Evolutionary conservation across 2,113 vertebrate species (phyloP).

Genomic region (Diglossa brunneiventris): DNA sequence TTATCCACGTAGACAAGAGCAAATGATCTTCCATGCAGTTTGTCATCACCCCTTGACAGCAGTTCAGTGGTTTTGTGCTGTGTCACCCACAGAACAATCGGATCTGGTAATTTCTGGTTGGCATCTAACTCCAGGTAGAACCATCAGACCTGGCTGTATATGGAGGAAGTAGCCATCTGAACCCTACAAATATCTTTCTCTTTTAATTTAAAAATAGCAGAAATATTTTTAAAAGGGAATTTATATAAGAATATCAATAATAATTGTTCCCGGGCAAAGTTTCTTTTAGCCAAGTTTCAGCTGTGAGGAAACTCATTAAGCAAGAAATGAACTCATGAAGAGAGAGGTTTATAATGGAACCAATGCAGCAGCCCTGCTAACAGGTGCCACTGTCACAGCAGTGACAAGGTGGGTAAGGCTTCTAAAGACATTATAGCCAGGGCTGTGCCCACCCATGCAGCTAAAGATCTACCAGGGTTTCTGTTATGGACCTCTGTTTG

Average conservation of each 20-base stretch:
- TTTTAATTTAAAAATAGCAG: conserved; percentile 38
- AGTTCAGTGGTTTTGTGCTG: not conserved
- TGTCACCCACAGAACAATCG: not conserved
- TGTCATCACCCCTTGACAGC: not conserved
- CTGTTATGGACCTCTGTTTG: not conserved
- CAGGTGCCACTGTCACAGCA: conserved; percentile 35
- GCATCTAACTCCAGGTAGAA: not conserved
- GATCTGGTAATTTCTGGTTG: not conserved
- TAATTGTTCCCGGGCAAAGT: conserved; percentile 32
- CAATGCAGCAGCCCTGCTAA: not conserved
- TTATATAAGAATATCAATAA: conserved; percentile 26
- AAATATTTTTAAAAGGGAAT: conserved; percentile 25
- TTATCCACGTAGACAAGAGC: not conserved
- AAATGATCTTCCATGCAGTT: not conserved
- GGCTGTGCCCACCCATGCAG: conserved; percentile 36
- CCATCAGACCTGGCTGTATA: not conserved
- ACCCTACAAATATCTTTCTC: not conserved
- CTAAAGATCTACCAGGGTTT: not conserved
- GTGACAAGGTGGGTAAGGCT: not conserved
- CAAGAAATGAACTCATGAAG: conserved; percentile 43
- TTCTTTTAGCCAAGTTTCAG: conserved; percentile 47
- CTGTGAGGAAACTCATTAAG: conserved; percentile 31
- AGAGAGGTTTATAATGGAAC: conserved; percentile 25
- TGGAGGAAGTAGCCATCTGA: not conserved
- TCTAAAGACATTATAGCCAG: not conserved